phyloP scores from a whole-genome alignment of 2,888 invertebrate genomes.

The Eupsilia transversa region DNA sequence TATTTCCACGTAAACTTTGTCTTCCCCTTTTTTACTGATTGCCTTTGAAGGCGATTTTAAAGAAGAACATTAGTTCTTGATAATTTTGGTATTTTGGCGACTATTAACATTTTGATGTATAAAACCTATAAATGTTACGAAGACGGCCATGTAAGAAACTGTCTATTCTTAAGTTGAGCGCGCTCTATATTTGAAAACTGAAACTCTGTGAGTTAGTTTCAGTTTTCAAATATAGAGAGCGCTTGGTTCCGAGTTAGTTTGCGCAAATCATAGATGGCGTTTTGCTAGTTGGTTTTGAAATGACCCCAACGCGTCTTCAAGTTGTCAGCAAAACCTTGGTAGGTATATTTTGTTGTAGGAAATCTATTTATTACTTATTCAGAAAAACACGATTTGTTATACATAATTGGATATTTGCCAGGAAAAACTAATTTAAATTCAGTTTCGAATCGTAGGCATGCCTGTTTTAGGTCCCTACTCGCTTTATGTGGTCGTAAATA shows the following conservation, averaged over 20 bases:
- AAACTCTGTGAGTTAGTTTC: too few relatives aligned
- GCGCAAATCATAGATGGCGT: slow-evolving; percentile 39
- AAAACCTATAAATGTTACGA: background rate
- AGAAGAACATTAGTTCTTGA: background rate
- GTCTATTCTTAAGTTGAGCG: background rate
- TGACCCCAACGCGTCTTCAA: too few relatives aligned
- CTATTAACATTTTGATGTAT: background rate
- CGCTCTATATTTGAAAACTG: slow-evolving; percentile 1
- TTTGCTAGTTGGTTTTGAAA: background rate
- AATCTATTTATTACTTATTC: background rate
- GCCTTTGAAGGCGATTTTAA: background rate
- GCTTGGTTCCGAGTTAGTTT: background rate
- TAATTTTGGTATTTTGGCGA: background rate
- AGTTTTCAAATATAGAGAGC: too few relatives aligned
- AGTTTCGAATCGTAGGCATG: background rate
- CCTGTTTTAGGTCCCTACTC: background rate
- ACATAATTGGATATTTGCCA: background rate
- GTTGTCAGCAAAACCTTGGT: background rate
- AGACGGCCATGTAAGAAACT: background rate
- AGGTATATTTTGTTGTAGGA: background rate
- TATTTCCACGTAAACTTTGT: background rate
- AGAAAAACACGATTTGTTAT: background rate
- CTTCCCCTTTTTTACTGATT: background rate
- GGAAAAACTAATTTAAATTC: background rate
- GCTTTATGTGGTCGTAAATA: background rate